Percentiles rank a stretch among this genome's conserved stretches.
phyloP scores from a whole-genome alignment of 2,113 vertebrate genomes.

The Toxostoma redivivum region DNA sequence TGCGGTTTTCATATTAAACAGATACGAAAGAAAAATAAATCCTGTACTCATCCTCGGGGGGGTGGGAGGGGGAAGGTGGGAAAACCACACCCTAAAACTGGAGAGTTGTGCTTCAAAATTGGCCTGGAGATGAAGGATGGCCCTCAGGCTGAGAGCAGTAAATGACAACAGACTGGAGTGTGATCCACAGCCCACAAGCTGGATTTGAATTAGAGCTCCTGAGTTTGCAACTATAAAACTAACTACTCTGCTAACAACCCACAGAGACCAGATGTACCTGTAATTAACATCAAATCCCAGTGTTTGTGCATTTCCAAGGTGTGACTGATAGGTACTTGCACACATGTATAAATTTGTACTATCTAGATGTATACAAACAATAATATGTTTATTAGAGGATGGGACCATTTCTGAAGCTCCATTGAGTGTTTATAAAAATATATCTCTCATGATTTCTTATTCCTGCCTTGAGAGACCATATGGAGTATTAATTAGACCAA shows the following conservation, averaged over 20 bases:
- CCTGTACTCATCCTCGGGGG: no score
- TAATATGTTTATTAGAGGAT: not conserved
- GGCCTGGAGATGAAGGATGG: not conserved
- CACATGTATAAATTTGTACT: no score
- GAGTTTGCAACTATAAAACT: not conserved
- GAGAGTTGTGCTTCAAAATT: not conserved
- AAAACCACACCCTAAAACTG: not conserved
- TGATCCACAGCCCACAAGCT: not conserved
- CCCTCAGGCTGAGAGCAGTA: not conserved
- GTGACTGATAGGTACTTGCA: no score
- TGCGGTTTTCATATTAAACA: not conserved
- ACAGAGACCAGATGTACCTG: slow-evolving; percentile 40
- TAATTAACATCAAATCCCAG: not conserved
- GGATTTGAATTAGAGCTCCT: not conserved
- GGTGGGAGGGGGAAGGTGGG: no score
- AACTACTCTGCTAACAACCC: not conserved
- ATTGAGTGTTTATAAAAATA: not conserved
- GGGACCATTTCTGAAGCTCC: not conserved
- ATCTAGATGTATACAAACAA: not conserved
- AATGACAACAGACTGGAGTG: not conserved
- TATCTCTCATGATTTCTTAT: not conserved
- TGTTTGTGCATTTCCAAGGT: not conserved
- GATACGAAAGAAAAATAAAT: not conserved
- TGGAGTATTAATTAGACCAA: not conserved
- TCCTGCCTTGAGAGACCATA: not conserved